Conservation (phyloP, 1,140 invertebrate species). For the Cylas formicarius region DNA sequence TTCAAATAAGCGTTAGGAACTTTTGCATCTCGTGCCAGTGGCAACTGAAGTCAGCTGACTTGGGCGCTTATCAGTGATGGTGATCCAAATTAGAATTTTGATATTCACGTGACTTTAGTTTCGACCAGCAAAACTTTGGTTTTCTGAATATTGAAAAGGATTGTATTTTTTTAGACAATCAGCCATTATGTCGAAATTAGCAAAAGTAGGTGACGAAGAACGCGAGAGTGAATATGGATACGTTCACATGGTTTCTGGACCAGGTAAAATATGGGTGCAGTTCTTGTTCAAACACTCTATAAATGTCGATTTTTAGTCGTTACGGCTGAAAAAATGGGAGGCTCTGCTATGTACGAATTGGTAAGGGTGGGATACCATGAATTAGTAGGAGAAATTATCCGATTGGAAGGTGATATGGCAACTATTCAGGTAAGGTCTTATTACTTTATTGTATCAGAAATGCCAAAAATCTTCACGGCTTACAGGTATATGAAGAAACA, state of each 20-base stretch:
- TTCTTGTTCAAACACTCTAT: neutral
- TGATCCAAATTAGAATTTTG: conserved; percentile 22
- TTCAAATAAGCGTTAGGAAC: conserved; percentile 16
- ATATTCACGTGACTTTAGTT: conserved; percentile 32
- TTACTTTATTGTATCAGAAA: conserved; percentile 1
- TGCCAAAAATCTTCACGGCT: neutral
- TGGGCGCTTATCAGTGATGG: conserved; percentile 22
- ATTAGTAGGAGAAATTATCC: conserved; percentile 98
- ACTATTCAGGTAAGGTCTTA: conserved; percentile 78
- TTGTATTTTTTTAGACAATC: conserved; percentile 15
- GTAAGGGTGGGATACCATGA: conserved; percentile 97
- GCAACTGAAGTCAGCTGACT: conserved; percentile 7
- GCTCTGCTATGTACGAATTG: conserved; percentile 99
- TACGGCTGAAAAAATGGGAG: conserved; percentile 97
- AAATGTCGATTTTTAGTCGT: conserved; percentile 66
- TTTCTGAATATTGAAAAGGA: too few relatives aligned
- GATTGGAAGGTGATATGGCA: conserved; percentile 97
- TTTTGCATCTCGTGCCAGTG: conserved; percentile 2
- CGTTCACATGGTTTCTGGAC: conserved; percentile 94
- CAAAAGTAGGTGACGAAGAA: conserved; percentile 76
- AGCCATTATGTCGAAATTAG: conserved; percentile 51
- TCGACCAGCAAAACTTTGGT: neutral
- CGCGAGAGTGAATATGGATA: conserved; percentile 87
- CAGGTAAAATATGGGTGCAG: conserved; percentile 64
- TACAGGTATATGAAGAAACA: conserved; percentile 86